Base-by-base conservation (phyloP, 1,140 invertebrate species). In the Mycetomoellerius zeteki region DNA sequence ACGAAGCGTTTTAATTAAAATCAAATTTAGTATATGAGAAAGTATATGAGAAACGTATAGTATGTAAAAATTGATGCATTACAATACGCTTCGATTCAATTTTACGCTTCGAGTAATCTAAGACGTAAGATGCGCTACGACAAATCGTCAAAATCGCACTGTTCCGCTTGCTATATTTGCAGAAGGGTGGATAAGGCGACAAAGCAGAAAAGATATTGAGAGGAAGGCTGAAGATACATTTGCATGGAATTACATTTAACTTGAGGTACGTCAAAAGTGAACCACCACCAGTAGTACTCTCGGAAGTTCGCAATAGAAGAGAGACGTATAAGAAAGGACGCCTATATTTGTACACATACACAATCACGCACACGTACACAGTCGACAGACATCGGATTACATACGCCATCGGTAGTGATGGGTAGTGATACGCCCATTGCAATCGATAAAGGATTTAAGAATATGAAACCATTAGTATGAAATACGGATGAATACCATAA, bases 171-270 rank as follows among this genome's bases (percentile, higher is more conserved):
- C 33, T 52, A 8, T 37, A 64, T 69, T 52, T 30, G 21, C 30
- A 62, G 72, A n/a, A 64, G 19, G 0, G 43, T n/a, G 52, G 12
- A 88, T 54, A 47, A 62, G 86, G 78, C 30, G 58, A 82, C 62
- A 77, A 69, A 72, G 52, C 69, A 54, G 69, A 88, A 65, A 72
- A 77, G 86, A 72, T 50, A 69, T n/a, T 33, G n/a, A 21, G 58
- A 84, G 67, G 52, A 7, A 7, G 80, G 24, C 52, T 16, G 58
- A 67, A 78, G 78, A 89, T 72, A 71, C 86, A 91, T 92, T 92
- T 92, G 90, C 90, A 90, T 92, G 86, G 87, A 92, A 89, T 92
- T 92, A 88, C 90, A 76, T 88, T 73, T 87, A 73, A 52, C 43
- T 67, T 24, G 77, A 85, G 84, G 85, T 87, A 87, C 30, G 56